Evolutionary conservation across 1,140 invertebrate species (phyloP).

Genomic region (Pseudoatta argentina): DNA sequence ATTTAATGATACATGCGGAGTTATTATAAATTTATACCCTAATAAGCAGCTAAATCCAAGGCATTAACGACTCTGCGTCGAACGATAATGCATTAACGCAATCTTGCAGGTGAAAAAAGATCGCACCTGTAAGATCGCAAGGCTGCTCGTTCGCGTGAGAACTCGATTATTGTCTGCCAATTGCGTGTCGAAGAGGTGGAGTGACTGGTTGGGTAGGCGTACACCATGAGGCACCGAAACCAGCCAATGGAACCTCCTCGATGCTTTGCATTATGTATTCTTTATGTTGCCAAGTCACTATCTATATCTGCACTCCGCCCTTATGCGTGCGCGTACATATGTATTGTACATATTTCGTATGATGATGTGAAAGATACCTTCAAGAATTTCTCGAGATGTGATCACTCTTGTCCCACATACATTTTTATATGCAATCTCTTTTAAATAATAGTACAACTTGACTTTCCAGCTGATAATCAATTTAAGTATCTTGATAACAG

Average conservation of each 20-base stretch:
- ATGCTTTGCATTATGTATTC: conserved; percentile 83
- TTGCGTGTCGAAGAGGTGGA: conserved; percentile 83
- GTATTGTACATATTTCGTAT: background rate
- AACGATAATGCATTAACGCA: background rate
- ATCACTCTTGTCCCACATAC: background rate
- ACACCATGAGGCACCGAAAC: conserved; percentile 77
- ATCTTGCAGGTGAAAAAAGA: background rate
- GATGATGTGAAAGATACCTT: background rate
- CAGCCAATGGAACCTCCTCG: conserved; percentile 83
- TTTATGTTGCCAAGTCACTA: conserved; percentile 85
- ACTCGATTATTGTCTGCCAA: conserved; percentile 77
- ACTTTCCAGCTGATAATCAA: background rate
- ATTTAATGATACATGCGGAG: background rate
- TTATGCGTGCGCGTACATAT: conserved; percentile 62
- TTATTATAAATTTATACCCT: background rate
- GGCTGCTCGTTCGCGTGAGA: conserved; percentile 19
- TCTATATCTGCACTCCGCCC: conserved; percentile 83
- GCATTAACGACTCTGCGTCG: background rate
- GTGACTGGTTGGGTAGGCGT: conserved; percentile 82
- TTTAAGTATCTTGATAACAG: background rate
- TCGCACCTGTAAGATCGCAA: conserved; percentile 38
- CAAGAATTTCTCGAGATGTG: background rate
- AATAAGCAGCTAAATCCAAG: background rate
- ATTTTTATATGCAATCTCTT: too few species aligned
- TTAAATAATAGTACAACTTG: background rate